Conservation (phyloP, 2,888 invertebrate genomes). For the Incurvaria masculella region DNA sequence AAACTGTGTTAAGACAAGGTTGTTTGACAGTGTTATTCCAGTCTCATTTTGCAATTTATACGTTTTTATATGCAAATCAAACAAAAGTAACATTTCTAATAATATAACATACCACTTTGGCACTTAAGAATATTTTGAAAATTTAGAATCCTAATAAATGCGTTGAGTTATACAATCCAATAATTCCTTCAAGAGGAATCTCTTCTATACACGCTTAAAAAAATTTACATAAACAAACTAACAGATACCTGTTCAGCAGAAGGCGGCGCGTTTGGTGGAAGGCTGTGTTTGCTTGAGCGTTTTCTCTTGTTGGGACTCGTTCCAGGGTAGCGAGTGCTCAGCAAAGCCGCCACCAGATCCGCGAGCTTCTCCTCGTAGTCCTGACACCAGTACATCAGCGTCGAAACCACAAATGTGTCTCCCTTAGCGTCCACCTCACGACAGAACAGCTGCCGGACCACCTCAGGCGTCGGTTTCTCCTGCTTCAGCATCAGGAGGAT, state of each 20-base stretch:
- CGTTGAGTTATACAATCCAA: no score
- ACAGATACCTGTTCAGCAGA: conserved; percentile 68
- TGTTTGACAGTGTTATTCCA: no score
- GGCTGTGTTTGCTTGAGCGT: conserved; percentile 71
- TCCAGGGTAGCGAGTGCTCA: conserved; percentile 80
- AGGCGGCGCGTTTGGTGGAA: conserved; percentile 67
- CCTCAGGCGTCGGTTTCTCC: conserved; percentile 84
- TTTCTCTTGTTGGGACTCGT: conserved; percentile 91
- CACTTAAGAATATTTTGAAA: no score
- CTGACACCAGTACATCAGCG: conserved; percentile 93
- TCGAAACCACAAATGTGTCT: conserved; percentile 88
- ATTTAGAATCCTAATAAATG: no score
- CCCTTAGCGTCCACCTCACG: conserved; percentile 68
- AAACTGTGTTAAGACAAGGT: no score
- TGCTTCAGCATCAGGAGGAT: conserved; percentile 89
- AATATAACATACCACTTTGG: no score
- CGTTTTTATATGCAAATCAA: no score
- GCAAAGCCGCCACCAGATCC: conserved; percentile 72
- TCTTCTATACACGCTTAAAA: no score
- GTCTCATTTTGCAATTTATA: no score
- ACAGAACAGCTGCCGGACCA: conserved; percentile 79
- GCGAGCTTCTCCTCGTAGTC: conserved; percentile 87
- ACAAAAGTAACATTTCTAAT: no score
- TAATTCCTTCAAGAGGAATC: no score
- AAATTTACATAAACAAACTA: neutral